A percentile compares a stretch with the other conserved stretches of the same genome.
Conservation (phyloP, 23 tunicate genomes). For the Trididemnum miniatum region DNA sequence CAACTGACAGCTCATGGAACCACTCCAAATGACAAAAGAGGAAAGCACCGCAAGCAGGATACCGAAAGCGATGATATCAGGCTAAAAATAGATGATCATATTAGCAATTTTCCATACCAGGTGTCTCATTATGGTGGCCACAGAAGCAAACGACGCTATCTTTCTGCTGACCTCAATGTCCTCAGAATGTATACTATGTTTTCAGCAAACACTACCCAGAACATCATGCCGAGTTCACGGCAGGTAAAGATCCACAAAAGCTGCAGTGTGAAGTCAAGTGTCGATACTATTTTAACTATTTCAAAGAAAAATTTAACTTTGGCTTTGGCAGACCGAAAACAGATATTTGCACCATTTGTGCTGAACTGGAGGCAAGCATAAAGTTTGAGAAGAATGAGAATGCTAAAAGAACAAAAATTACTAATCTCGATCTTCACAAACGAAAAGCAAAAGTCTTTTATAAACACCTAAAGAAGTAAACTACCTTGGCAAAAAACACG, state of each 20-base stretch:
- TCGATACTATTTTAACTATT: neutral
- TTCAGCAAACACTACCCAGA: neutral
- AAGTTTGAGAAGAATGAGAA: neutral
- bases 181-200: slow-evolving; percentile 2
- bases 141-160: slow-evolving; percentile 13
- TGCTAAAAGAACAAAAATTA: neutral
- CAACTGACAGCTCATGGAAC: neutral
- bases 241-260: neutral
- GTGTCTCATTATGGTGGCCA: slow-evolving; percentile 16
- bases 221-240: neutral
- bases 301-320: neutral
- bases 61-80: slow-evolving; percentile 15
- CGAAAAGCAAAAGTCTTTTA: slow-evolving; percentile 3
- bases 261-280: neutral
- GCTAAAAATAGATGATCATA: slow-evolving; percentile 15
- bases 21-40: slow-evolving; percentile 11
- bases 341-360: neutral
- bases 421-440: neutral
- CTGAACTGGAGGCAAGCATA: slow-evolving; percentile 4
- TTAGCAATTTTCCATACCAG: slow-evolving; percentile 10
- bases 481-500: neutral
- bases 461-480: neutral
- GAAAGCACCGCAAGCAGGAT: neutral
- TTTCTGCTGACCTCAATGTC: slow-evolving; percentile 2
- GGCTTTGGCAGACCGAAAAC: slow-evolving; percentile 3